Evolutionary conservation across 92 coral and sea anemone genomes (phyloP).

Genomic region (Ricordea florida): DNA sequence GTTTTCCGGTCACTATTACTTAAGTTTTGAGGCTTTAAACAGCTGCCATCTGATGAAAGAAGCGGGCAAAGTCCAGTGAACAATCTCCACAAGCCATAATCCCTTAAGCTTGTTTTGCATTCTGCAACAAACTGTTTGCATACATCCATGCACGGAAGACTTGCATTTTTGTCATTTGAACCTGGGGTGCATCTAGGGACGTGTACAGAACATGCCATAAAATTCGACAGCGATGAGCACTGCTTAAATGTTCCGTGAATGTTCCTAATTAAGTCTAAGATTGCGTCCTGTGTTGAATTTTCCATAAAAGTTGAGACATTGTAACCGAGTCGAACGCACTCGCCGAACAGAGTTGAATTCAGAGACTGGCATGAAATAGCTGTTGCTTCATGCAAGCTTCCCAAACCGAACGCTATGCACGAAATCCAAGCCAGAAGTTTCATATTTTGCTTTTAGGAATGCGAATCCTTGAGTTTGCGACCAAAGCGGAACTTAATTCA

Average conservation of each 20-base stretch:
- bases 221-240: slow-evolving; percentile 12
- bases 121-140: slow-evolving; percentile 20
- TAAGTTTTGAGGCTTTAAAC: neutral
- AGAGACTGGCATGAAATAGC: neutral
- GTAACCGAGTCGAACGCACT: neutral
- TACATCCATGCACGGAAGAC: neutral
- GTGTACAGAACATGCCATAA: slow-evolving; percentile 21
- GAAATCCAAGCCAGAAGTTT: neutral
- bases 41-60: neutral
- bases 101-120: neutral
- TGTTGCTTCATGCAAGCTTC: neutral
- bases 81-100: neutral
- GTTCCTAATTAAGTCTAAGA: neutral
- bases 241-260: neutral
- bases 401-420: neutral
- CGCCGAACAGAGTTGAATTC: neutral
- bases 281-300: neutral
- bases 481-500: neutral
- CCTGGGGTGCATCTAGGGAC: neutral
- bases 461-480: neutral
- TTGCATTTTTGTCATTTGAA: neutral
- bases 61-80: slow-evolving; percentile 13
- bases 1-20: neutral
- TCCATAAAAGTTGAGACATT: neutral
- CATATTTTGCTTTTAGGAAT: neutral